Conservation (phyloP, 2,113 vertebrate species). For the Phalacrocorax brasilianus region DNA sequence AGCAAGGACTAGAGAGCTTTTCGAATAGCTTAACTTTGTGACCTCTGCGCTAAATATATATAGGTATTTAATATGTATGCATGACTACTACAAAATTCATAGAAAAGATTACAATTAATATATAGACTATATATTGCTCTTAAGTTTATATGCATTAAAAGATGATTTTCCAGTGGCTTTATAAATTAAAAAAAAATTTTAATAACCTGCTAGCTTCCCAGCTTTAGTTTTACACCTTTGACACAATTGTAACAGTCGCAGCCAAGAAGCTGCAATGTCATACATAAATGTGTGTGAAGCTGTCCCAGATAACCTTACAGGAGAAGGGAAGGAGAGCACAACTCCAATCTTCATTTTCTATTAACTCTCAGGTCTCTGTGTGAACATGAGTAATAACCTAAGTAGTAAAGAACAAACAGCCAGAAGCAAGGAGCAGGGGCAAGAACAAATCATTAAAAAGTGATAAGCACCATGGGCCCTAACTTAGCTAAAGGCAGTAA, state of each 20-base stretch:
- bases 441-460: slow-evolving; percentile 45
- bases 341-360: background rate
- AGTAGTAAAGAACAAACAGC: slow-evolving; percentile 37
- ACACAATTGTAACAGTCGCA: background rate
- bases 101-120: background rate
- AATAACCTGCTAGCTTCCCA: background rate
- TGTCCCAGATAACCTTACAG: background rate
- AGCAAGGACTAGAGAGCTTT: background rate
- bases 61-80: background rate
- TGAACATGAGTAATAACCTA: slow-evolving; percentile 22
- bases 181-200: background rate
- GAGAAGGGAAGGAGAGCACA: background rate
- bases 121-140: background rate
- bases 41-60: background rate
- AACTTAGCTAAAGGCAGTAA: slow-evolving; percentile 15
- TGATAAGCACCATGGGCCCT: background rate
- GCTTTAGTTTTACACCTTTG: background rate
- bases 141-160: background rate
- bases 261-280: background rate
- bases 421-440: slow-evolving; percentile 16
- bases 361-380: slow-evolving; percentile 11
- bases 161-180: background rate
- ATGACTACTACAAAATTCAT: background rate
- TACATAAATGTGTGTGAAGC: background rate
- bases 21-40: background rate